Evolutionary conservation across 1,140 invertebrate genomes (phyloP), one percentile per base, ranked within the genome.

Genomic region (Tribolium madens): DNA sequence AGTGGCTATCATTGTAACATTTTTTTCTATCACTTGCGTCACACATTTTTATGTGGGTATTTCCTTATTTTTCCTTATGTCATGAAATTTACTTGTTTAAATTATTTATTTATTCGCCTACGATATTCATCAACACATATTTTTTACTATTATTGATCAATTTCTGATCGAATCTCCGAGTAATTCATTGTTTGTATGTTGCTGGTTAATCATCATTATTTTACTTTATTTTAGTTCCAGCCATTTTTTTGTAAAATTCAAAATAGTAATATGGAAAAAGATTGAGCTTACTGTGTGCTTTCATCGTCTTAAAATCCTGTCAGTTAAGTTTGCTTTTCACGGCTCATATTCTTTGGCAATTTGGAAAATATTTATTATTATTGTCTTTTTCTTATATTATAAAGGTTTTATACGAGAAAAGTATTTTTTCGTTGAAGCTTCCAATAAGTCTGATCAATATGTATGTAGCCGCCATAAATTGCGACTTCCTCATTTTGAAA

Each of bases 281-380:
- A 64, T 57, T 33, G 57, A 5, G 57, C 57, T 64, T 33, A 64
- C n/a, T 10, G 57, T n/a, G n/a, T n/a, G 57, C 21, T 33, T 64
- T 64, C 13, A 33, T 64, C 21, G 57, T 10, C 52, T 57, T 57
- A 26, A 57, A 57, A 57, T 57, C 17, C 14, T 21, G 52, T 18
- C 52, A n/a, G 57, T 64, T 12, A 14, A 64, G 57, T 64, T 64
- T 64, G 26, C 26, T 42, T 26, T 64, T 64, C 57, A 64, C 21
- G 57, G 57, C 57, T 33, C 57, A 64, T 64, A 64, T 12, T 33
- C 36, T 64, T 60, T 64, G 13, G 48, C 48, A 50, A n/a, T 15
- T 13, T 57, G 15, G 12, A 1, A 57, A 57, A 57, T 18, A 18
- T n/a, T 57, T n/a, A 21, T 21, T 57, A 21, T 57, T 57, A 21